Evolutionary conservation across 2,113 vertebrate genomes (phyloP), one percentile per base, ranked within the genome.

Genomic region (Empidonax traillii): DNA sequence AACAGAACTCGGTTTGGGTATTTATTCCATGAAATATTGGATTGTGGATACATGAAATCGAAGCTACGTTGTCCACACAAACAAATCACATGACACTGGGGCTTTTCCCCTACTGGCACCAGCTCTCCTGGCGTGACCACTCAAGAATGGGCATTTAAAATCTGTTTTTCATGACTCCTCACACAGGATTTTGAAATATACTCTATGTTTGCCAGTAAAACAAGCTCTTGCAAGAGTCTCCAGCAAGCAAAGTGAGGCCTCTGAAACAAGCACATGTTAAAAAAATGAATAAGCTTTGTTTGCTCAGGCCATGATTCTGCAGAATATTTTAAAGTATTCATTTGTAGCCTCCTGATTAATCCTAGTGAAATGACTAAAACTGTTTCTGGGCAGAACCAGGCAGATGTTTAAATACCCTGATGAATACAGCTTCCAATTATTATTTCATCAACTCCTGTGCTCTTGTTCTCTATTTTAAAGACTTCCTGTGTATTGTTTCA

Each of bases 401-500:
- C 59, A 88, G 63, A 85, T 11, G 6, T 39, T 77, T 93, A 88
- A 91, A 91, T 85, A 80, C 35, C 4, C 28, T 58, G 35, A 59
- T 77, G 85, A 94, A 90, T 56, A 86, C 19, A 0, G 49, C 21
- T 95, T 94, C 66, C 74, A 94, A 52, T 87, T 87, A 91, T 89
- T 89, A 63, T 90, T 91, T 95, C 85, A 76, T 90, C 46, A 73
- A 63, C 51, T 43, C 59, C 28, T 4, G 3, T 81, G 59, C 35
- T 94, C 68, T 86, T 77, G 39, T 80, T 58, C 33, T 83, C 43
- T 83, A 74, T 96, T 95, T 94, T 93, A 84, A 90, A 86, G 63
- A 80, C 43, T 91, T 95, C 82, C 51, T 85, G 28, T 55, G 25
- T 74, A 62, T 74, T 85, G 61, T 77, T 90, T 68, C 69, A 65